Base-by-base conservation (phyloP, 2,797 vertebrate genomes). In the Sciurus vulgaris region DNA sequence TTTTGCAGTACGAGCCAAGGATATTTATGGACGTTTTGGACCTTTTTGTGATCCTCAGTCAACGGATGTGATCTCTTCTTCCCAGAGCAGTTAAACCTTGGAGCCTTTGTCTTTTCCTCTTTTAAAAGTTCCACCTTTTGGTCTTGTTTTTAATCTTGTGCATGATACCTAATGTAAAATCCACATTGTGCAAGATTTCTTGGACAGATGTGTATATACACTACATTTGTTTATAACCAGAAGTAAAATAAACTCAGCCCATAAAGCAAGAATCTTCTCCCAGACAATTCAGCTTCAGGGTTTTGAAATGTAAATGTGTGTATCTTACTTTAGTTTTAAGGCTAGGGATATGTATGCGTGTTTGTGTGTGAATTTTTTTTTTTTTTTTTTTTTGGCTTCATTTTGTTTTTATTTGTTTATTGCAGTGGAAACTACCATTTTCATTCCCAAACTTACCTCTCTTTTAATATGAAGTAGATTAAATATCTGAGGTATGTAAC, bases 21-120 rank as follows among this genome's bases (percentile, higher is more conserved):
- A 99, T 98, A 98, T 99, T 92, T 99, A 99, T n/a, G 99, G 99
- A 76, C 99, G 99, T 81, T 99, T 99, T 94, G 99, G 99, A 97
- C 98, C 99, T 47, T 99, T 99, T 98, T 99, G 99, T 97, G 99
- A 99, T 97, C 99, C 99, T n/a, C 99, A 99, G 98, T 99, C 99
- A 98, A 99, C 99, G 91, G 99, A 99, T 94, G 99, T 99, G 82
- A 99, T 99, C 95, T 99, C 98, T 93, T 98, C 99, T 86, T 97
- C 98, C 72, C 98, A 99, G 97, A 98, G 95, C 98, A 99, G 98
- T 98, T 99, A 99, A 98, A 97, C 96, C 93, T 83, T 88, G 97
- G 96, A 98, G 97, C 93, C 97, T 98, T 98, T 97, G 93, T 96
- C 96, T 84, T 35, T 97, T 93, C 94, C 95, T 65, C 95, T 97